These are phyloP conservation scores for Lytechinus pictus DNA, from an alignment of 35 echinoderm and acorn worm genomes.

Conservation along the genomic window DNA sequence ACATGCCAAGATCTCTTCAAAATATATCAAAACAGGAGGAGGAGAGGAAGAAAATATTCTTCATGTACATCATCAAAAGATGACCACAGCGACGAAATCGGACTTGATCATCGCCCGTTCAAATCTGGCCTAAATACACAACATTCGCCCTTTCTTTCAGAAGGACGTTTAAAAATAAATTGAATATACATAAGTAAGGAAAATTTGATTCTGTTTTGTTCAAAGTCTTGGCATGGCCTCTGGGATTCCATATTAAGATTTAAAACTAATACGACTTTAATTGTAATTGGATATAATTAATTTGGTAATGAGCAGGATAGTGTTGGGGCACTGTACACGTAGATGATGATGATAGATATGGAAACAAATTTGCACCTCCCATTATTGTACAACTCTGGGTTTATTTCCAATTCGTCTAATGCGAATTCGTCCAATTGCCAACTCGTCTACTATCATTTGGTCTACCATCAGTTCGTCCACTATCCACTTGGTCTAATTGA, in stretches of 20 bases:
- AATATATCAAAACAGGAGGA: neutral
- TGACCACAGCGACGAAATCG: neutral
- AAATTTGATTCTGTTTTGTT: no score
- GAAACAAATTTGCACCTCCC: neutral
- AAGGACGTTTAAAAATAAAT: no score
- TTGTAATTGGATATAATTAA: neutral
- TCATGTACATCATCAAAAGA: neutral
- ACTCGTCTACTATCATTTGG: no score
- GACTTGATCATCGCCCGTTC: neutral
- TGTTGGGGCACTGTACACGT: neutral
- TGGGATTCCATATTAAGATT: no score
- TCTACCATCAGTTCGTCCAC: no score
- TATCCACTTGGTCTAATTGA: no score
- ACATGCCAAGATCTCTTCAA: neutral
- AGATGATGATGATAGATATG: neutral
- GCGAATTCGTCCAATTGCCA: no score
- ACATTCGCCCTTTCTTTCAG: no score
- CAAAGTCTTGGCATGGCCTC: no score
- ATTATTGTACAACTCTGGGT: no score
- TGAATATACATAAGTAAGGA: no score
- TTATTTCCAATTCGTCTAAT: no score
- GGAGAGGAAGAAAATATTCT: neutral
- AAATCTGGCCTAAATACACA: neutral
- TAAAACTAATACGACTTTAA: neutral
- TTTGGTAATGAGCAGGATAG: neutral